Percentiles rank a stretch among this genome's conserved stretches.
Evolutionary conservation across 2,888 invertebrate species (phyloP).

Genomic region (Ectemnius lituratus): DNA sequence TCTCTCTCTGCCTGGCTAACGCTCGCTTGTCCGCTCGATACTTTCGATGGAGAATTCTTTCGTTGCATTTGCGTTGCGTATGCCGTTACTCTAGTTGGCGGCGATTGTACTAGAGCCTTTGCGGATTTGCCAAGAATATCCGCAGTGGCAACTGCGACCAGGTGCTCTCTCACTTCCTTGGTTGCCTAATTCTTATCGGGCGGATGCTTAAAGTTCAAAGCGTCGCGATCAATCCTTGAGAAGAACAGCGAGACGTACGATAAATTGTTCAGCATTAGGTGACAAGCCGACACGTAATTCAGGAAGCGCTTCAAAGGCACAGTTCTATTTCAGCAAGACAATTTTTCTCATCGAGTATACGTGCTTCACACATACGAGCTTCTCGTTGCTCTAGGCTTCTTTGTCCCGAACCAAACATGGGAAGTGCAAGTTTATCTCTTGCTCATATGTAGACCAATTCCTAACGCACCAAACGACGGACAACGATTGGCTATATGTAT

Average conservation of each 20-base stretch:
- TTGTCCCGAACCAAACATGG: background rate
- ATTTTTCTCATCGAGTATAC: background rate
- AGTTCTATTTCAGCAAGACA: background rate
- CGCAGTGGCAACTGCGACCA: conserved; percentile 2
- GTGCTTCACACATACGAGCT: background rate
- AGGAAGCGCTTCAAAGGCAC: conserved; percentile 1
- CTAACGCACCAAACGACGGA: no score
- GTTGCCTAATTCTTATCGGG: conserved; percentile 22
- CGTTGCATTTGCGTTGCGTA: conserved; percentile 8
- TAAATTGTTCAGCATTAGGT: background rate
- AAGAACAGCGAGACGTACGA: background rate
- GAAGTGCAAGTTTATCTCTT: background rate
- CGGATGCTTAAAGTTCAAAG: conserved; percentile 2
- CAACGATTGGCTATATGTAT: no score
- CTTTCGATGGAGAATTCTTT: conserved; percentile 1
- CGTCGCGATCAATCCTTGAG: background rate
- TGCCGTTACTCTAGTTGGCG: conserved; percentile 1
- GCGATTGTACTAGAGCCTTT: background rate
- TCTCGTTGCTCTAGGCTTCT: background rate
- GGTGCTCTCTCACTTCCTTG: background rate
- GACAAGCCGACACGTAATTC: conserved; percentile 2
- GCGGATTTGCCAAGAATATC: conserved; percentile 16
- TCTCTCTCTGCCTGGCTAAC: no score
- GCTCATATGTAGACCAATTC: no score
- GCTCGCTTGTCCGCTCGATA: background rate